Evolutionary conservation across 1,140 invertebrate species (phyloP), one percentile per base, ranked within the genome.

Genomic region (Aphelenchoides besseyi): DNA sequence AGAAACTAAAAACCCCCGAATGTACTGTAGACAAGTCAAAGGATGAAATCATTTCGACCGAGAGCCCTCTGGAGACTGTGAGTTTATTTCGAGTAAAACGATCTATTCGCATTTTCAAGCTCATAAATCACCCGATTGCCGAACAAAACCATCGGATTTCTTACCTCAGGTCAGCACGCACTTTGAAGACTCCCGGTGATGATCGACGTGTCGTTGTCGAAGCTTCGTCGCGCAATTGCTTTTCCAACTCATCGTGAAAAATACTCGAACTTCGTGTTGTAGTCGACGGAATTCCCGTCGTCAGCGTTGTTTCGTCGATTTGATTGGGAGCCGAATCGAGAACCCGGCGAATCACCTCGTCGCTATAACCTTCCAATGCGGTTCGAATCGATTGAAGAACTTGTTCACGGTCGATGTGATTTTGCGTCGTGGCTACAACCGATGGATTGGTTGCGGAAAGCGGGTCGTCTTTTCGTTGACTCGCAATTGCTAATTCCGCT

Each of bases 101-200:
- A n/a, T n/a, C n/a, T n/a, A n/a, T n/a, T n/a, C n/a, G n/a, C n/a
- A n/a, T n/a, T n/a, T n/a, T n/a, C n/a, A n/a, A n/a, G n/a, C n/a
- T n/a, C n/a, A n/a, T n/a, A n/a, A n/a, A n/a, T n/a, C n/a, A n/a
- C n/a, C n/a, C n/a, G n/a, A n/a, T n/a, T n/a, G n/a, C n/a, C n/a
- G n/a, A n/a, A n/a, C n/a, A n/a, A n/a, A n/a, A n/a, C n/a, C n/a
- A n/a, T n/a, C n/a, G n/a, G n/a, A n/a, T n/a, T n/a, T n/a, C n/a
- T n/a, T 29, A 61, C 59, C n/a, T 61, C 2, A 61, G n/a, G 59
- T 61, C 59, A 29, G 59, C 59, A 1, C 59, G 59, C 1, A 61
- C 33, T n/a, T 26, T 16, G 59, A 61, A 61, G 30, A 61, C 59
- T 28, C 26, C 26, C n/a, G n/a, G 59, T 2, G 18, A 29, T 2